Evolutionary conservation across 2,797 vertebrate species (phyloP).

Genomic region (Hirundo rustica): DNA sequence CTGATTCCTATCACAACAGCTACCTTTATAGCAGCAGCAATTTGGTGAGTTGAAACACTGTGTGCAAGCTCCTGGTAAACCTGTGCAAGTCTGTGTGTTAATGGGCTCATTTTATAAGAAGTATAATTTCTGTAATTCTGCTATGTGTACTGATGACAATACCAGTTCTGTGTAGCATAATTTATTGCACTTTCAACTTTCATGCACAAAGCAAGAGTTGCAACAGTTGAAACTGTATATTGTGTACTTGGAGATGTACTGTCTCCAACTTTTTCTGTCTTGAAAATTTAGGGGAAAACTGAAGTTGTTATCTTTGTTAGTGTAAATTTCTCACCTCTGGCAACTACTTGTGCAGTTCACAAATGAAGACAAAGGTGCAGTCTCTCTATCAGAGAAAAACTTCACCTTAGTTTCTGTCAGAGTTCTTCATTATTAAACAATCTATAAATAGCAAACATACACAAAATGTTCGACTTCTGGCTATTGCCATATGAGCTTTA

Average conservation of each 20-base stretch:
- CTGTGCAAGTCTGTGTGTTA: not conserved
- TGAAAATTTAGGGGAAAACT: not conserved
- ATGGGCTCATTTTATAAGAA: not conserved
- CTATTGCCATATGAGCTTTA: not conserved
- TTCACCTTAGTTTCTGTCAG: not conserved
- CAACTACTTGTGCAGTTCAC: not conserved
- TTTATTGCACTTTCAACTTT: not conserved
- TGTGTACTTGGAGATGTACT: not conserved
- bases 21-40: conserved; percentile 87
- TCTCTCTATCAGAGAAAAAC: not conserved
- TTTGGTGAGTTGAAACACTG: conserved; percentile 81
- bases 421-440: not conserved
- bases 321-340: not conserved
- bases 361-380: not conserved
- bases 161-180: not conserved
- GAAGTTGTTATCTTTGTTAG: not conserved
- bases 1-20: conserved; percentile 89
- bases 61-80: not conserved
- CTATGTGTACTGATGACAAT: not conserved
- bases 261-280: not conserved
- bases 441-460: not conserved
- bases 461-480: not conserved
- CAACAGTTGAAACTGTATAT: not conserved
- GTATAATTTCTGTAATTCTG: not conserved
- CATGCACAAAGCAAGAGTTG: not conserved